These are phyloP conservation scores for Alosa sapidissima DNA, from an alignment of 2,797 vertebrate genomes.

Conservation along the genomic window DNA sequence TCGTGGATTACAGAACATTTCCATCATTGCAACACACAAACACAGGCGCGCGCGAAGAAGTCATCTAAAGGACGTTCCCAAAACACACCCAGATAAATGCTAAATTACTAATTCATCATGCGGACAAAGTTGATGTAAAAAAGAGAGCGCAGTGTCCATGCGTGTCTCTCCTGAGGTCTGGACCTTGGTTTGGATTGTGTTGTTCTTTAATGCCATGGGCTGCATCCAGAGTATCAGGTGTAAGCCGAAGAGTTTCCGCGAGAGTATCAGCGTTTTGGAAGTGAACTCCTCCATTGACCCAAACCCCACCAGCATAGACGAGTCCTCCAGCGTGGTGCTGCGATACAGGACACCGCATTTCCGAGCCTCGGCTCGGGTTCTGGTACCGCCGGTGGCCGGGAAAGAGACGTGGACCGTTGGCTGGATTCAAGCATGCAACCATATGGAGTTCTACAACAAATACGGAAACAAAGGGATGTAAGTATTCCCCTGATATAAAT, in stretches of 20 bases:
- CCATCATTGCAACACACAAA: background rate
- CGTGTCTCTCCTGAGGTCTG: constrained; percentile 80
- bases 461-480: constrained; percentile 95
- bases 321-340: constrained; percentile 94
- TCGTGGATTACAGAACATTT: background rate
- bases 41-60: background rate
- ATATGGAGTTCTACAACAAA: constrained; percentile 98
- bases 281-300: constrained; percentile 92
- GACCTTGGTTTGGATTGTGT: constrained; percentile 79
- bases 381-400: constrained; percentile 86
- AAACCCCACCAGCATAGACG: constrained; percentile 96
- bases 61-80: constrained; percentile 2
- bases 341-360: constrained; percentile 97
- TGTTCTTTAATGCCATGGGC: constrained; percentile 90
- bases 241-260: constrained; percentile 96
- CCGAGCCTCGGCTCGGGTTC: constrained; percentile 87
- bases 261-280: constrained; percentile 89
- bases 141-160: constrained; percentile 74
- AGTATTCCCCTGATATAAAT: constrained; percentile 68
- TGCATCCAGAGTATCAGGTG: constrained; percentile 97
- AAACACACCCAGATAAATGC: background rate
- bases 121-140: constrained; percentile 59
- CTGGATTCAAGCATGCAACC: constrained; percentile 98
- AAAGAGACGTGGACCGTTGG: constrained; percentile 97
- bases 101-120: constrained; percentile 40